phyloP scores from a whole-genome alignment of 2,888 invertebrate genomes.

The Xestia sexstrigata region DNA sequence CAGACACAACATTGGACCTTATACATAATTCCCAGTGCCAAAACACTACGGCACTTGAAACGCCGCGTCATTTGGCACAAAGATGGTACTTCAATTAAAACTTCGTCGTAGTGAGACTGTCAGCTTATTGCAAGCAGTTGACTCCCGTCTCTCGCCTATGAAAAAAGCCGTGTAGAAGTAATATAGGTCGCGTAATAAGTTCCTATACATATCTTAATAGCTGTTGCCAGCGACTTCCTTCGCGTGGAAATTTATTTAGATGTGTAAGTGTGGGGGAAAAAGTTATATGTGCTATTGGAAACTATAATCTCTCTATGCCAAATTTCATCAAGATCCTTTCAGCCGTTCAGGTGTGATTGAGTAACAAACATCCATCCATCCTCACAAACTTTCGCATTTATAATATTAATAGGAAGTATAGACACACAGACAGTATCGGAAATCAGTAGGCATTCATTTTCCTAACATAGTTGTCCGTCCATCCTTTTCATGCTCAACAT shows the following conservation, averaged over 20 bases:
- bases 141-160: not conserved
- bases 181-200: not conserved
- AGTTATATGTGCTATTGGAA: too few relatives aligned
- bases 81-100: conserved; percentile 49
- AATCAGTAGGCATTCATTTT: not conserved
- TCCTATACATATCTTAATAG: not conserved
- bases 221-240: too few relatives aligned
- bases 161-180: not conserved
- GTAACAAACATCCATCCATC: too few relatives aligned
- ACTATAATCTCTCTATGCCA: too few relatives aligned
- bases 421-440: not conserved
- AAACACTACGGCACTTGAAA: conserved; percentile 32
- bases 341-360: too few relatives aligned
- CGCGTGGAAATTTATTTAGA: too few relatives aligned
- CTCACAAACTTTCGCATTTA: too few relatives aligned
- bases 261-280: too few relatives aligned
- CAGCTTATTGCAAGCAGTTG: not conserved
- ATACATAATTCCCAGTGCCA: conserved; percentile 23
- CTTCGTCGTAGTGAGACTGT: conserved; percentile 10
- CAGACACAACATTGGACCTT: not conserved
- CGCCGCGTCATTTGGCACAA: conserved; percentile 46
- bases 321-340: too few relatives aligned
- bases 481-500: not conserved
- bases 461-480: too few relatives aligned
- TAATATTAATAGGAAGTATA: too few relatives aligned